Evolutionary conservation across 1,140 invertebrate species (phyloP), one percentile per base, ranked within the genome.

Genomic region (Drepana arcuata): DNA sequence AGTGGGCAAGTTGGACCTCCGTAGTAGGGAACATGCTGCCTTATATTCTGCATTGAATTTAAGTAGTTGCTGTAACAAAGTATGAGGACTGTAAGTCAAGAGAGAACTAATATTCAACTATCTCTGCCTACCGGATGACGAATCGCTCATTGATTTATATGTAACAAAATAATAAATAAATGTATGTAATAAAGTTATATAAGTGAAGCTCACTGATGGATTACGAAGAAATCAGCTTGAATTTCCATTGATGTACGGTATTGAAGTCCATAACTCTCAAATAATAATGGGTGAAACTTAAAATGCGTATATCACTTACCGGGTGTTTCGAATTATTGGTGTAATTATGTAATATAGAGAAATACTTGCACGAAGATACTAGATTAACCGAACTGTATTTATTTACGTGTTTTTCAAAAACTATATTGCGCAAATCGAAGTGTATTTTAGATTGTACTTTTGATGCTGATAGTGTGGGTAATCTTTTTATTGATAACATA

Each of bases 401-500:
- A 53, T 56, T 59, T 48, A 61, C 42, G 37, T 63, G 46, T 14
- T 31, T 52, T 16, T 57, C 51, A 6, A 48, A 14, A 27, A 50
- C 16, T 15, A 30, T 33, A 49, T 55, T 61, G 38, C 39, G 46
- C 7, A 54, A 31, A 34, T 56, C 48, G 30, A 57, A 48, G 29
- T 49, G 46, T 18, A 68, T 30, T 48, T 73, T 80, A 12, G 58
- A 47, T 11, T 68, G 56, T 48, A 72, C 47, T 52, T 71, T 73
- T 25, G 66, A 56, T 11, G 59, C 49, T n/a, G 65, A 66, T 9
- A 75, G 13, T 6, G 55, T 54, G 11, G 72, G 62, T 14, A 77
- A 38, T 32, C 60, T 61, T 41, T 70, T 80, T 33, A 77, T 61
- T 23, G 72, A 71, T 34, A 80, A 55, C 75, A 80, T 80, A 43